Evolutionary conservation across 1,140 invertebrate genomes (phyloP).

Genomic region (Hylaeus anthracinus): DNA sequence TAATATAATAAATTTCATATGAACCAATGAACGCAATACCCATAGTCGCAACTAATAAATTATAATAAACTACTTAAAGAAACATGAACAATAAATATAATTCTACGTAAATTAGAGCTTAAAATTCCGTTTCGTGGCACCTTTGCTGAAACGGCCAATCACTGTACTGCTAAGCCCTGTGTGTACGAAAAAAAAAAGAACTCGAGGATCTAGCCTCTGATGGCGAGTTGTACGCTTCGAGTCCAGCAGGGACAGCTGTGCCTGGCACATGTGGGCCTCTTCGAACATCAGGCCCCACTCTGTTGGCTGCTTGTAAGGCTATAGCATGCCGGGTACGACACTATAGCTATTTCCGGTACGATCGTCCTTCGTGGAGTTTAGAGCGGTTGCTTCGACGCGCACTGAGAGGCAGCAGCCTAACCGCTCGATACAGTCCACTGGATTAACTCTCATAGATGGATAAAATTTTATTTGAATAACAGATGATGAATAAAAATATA

Average conservation of each 20-base stretch:
- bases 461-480: no score
- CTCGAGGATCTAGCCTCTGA: not conserved
- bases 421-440: not conserved
- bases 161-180: no score
- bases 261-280: constrained; percentile 37
- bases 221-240: not conserved
- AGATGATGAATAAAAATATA: no score
- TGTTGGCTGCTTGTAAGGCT: constrained; percentile 24
- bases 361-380: constrained; percentile 46
- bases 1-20: no score
- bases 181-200: not conserved
- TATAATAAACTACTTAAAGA: no score
- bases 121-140: no score
- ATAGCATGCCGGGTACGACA: constrained; percentile 29
- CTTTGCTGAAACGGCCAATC: no score
- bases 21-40: no score
- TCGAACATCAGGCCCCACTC: constrained; percentile 46
- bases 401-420: constrained; percentile 11
- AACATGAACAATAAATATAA: no score
- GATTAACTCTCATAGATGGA: not conserved
- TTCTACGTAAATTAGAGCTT: no score
- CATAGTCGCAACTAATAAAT: no score
- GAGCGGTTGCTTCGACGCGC: constrained; percentile 27
- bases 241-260: constrained; percentile 37
- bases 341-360: constrained; percentile 57